Evolutionary conservation across 2,113 vertebrate species (phyloP).

Genomic region (Vidua chalybeata): DNA sequence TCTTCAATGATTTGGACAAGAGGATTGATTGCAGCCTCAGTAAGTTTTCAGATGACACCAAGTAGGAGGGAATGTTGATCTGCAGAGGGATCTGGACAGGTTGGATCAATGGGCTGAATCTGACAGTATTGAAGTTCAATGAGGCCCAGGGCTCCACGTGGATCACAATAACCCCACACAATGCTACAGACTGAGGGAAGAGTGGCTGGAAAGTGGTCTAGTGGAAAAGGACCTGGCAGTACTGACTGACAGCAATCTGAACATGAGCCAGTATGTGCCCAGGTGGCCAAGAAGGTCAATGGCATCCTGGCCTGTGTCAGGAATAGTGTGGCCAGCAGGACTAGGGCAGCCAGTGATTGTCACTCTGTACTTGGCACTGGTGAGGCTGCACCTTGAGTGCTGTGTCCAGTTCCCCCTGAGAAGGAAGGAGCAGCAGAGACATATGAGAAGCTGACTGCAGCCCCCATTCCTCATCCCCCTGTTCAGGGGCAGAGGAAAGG

Average conservation of each 20-base stretch:
- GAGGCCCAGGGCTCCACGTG: not conserved
- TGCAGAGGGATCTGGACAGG: not conserved
- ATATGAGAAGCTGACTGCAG: not conserved
- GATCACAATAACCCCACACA: not conserved
- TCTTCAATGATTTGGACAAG: not conserved
- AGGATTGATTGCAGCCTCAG: not conserved
- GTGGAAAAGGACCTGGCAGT: not conserved
- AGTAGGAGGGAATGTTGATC: not conserved
- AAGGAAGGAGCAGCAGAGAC: not conserved
- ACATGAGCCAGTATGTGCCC: not conserved
- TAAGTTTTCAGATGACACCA: not conserved
- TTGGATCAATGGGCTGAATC: not conserved
- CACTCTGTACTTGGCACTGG: not conserved
- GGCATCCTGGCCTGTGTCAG: not conserved
- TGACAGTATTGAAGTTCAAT: accelerated
- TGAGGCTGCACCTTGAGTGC: not conserved
- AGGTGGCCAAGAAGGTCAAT: not conserved
- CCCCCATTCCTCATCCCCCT: not conserved
- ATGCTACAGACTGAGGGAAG: not conserved
- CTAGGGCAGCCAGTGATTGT: not conserved
- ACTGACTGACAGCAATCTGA: not conserved
- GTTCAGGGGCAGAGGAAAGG: not conserved
- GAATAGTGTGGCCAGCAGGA: not conserved
- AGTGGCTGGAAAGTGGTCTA: not conserved
- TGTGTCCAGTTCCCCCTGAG: not conserved